Percentiles rank a stretch among this genome's conserved stretches.
Conservation (phyloP, 2,888 invertebrate species). For the Heliothis peltigera region DNA sequence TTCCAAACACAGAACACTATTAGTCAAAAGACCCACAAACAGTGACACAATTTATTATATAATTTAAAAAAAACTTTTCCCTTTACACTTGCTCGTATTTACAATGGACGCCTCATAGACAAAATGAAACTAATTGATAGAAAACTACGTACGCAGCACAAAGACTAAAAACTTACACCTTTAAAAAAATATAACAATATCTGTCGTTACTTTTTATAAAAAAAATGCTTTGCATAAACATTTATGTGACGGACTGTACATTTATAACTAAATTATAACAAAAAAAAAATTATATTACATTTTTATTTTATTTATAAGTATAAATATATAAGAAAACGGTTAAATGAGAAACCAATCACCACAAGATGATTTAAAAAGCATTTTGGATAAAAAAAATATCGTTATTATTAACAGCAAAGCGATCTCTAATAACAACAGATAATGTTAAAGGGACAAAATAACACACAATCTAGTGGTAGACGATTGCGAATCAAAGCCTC, state of each 20-base stretch:
- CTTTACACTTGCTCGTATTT: conserved; percentile 89
- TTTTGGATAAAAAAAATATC: conserved; percentile 23
- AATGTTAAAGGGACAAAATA: conserved; percentile 75
- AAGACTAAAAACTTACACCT: conserved; percentile 81
- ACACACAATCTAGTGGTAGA: conserved; percentile 73
- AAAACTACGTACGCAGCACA: conserved; percentile 82
- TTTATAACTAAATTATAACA: not conserved
- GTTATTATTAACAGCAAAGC: conserved; percentile 59
- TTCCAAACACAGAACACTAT: conserved; percentile 1
- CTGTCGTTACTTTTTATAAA: conserved; percentile 62
- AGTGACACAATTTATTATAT: conserved; percentile 68
- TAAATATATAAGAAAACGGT: conserved; percentile 3
- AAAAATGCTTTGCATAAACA: not conserved
- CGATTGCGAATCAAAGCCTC: conserved; percentile 46
- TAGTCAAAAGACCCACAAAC: conserved; percentile 70
- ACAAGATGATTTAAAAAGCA: conserved; percentile 51
- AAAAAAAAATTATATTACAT: not conserved
- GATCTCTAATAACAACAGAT: conserved; percentile 72
- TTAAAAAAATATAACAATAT: conserved; percentile 65
- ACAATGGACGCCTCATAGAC: conserved; percentile 77
- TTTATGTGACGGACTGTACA: conserved; percentile 10
- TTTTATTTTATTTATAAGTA: not conserved
- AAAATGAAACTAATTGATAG: conserved; percentile 69
- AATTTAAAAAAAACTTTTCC: conserved; percentile 66
- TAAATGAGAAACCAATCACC: conserved; percentile 52